Percentiles rank a stretch among this genome's conserved stretches.
These are phyloP conservation scores for Narcine bancroftii DNA, from an alignment of 2,113 vertebrate genomes.

Conservation along the genomic window DNA sequence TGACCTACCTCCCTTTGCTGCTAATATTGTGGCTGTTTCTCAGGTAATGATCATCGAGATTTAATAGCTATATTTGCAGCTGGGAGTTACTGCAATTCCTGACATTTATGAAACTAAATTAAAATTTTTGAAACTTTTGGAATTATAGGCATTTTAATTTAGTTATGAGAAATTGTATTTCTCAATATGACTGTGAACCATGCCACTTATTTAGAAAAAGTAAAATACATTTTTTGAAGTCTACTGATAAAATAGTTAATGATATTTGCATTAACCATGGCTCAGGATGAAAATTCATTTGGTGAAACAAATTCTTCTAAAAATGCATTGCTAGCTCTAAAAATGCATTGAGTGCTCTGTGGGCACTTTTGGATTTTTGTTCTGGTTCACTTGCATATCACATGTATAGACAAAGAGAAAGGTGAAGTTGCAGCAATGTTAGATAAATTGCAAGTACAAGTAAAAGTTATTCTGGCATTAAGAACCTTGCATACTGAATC, in stretches of 20 bases:
- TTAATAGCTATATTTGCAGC: background rate
- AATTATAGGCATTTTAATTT: background rate
- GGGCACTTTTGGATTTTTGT: too few relatives aligned
- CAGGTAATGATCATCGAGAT: slow-evolving; percentile 62
- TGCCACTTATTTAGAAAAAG: background rate
- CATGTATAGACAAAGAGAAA: too few relatives aligned
- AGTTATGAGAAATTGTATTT: background rate
- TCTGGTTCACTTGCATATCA: too few relatives aligned
- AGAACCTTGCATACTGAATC: too few relatives aligned
- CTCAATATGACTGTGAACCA: background rate
- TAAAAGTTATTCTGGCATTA: too few relatives aligned
- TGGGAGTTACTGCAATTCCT: background rate
- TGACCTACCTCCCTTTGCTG: slow-evolving; percentile 87
- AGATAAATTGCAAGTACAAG: too few relatives aligned
- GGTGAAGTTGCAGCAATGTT: too few relatives aligned
- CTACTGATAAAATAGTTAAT: background rate
- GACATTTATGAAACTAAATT: background rate
- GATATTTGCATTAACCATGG: background rate
- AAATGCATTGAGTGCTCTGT: too few relatives aligned
- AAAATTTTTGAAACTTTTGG: background rate
- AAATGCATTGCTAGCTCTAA: too few relatives aligned
- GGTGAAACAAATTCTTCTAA: too few relatives aligned
- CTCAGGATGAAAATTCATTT: background rate
- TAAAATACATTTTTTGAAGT: background rate
- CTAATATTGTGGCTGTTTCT: slow-evolving; percentile 93